A percentile compares a stretch with the other conserved stretches of the same genome.
Conservation (phyloP, 1,140 invertebrate species). For the Trichonephila clavata region DNA sequence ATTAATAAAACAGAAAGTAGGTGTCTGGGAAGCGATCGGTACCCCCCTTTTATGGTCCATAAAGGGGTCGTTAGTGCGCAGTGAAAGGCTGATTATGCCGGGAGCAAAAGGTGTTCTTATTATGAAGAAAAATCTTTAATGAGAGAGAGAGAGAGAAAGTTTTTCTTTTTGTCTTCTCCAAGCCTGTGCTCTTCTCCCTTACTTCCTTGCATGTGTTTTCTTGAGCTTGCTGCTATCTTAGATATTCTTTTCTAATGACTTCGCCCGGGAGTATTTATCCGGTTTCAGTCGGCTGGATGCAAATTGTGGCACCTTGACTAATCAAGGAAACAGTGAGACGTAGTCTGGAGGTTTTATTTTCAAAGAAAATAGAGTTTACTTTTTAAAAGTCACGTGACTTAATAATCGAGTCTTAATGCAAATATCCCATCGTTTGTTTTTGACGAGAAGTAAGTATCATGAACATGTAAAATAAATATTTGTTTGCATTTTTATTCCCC, state of each 20-base stretch:
- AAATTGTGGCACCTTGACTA: not conserved
- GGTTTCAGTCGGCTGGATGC: not conserved
- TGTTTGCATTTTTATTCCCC: no score
- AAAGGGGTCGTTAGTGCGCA: constrained; percentile 46
- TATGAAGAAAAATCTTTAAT: constrained; percentile 64
- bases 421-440: not conserved
- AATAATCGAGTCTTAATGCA: no score
- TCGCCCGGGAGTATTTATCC: constrained; percentile 8
- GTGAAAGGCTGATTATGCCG: constrained; percentile 55
- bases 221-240: not conserved
- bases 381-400: not conserved
- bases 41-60: constrained; percentile 58
- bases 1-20: constrained; percentile 64
- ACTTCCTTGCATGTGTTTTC: not conserved
- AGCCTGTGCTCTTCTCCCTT: constrained; percentile 22
- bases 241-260: constrained; percentile 3
- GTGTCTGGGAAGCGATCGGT: constrained; percentile 30
- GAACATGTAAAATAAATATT: not conserved
- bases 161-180: not conserved
- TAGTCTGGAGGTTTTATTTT: not conserved
- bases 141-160: not conserved
- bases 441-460: not conserved
- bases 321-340: not conserved
- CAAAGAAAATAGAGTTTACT: not conserved
- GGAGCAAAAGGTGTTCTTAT: constrained; percentile 52